phyloP scores from a whole-genome alignment of 92 coral and sea anemone species.

The Desmophyllum pertusum region DNA sequence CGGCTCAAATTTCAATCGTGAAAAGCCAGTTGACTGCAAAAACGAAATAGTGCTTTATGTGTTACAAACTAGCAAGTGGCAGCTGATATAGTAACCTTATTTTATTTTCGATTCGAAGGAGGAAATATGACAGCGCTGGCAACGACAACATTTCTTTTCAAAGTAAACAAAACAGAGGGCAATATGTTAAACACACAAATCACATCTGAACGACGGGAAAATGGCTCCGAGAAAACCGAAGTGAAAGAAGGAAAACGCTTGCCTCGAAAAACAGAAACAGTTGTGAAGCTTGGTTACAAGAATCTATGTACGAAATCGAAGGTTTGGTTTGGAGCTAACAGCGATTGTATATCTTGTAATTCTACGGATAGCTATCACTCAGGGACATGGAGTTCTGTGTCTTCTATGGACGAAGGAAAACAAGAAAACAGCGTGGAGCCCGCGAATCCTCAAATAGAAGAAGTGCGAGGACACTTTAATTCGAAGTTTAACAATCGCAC shows the following conservation, averaged over 20 bases:
- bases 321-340: not conserved
- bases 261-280: not conserved
- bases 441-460: not conserved
- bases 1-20: not conserved
- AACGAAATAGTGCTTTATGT: not conserved
- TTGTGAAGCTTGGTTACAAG: not conserved
- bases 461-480: conserved; percentile 28
- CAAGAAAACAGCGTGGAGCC: not conserved
- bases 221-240: not conserved
- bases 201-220: not conserved
- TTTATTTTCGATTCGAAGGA: not conserved
- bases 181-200: conserved; percentile 17
- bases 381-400: not conserved
- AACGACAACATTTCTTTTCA: not conserved
- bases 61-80: not conserved
- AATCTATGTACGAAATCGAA: not conserved
- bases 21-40: not conserved
- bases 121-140: not conserved
- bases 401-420: not conserved
- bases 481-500: conserved; percentile 28
- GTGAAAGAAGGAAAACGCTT: not conserved
- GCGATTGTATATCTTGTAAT: not conserved
- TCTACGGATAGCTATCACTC: not conserved
- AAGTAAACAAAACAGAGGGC: conserved; percentile 3
- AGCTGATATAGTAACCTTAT: not conserved